Conservation (phyloP, 1,140 invertebrate species). For the Aphis gossypii region DNA sequence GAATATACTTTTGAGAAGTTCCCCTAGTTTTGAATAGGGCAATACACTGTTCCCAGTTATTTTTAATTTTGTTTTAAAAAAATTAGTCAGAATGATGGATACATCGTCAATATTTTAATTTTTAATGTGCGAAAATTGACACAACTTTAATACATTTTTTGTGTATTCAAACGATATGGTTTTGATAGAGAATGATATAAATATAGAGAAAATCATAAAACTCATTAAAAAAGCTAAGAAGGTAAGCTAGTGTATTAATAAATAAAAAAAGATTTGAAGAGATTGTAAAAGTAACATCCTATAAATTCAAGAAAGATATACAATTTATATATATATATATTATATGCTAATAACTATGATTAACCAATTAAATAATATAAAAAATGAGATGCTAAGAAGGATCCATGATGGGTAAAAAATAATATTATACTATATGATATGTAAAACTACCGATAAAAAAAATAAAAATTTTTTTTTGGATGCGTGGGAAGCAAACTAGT, state of each 20-base stretch:
- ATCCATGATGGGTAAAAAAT: too few relatives aligned
- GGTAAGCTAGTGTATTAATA: background rate
- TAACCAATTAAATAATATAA: too few relatives aligned
- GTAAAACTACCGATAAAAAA: too few relatives aligned
- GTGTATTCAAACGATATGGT: background rate
- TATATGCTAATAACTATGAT: too few relatives aligned
- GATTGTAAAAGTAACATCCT: too few relatives aligned
- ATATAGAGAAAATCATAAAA: background rate
- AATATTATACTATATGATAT: too few relatives aligned
- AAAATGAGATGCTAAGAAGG: too few relatives aligned
- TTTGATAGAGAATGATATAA: background rate
- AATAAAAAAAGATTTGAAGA: background rate
- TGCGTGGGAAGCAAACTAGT: too few relatives aligned
- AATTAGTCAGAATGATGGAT: background rate
- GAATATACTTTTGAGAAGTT: background rate
- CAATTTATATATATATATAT: too few relatives aligned
- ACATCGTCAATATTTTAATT: background rate
- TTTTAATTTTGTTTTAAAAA: background rate
- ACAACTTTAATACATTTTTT: background rate
- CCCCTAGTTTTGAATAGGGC: background rate
- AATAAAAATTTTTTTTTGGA: too few relatives aligned
- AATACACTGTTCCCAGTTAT: background rate
- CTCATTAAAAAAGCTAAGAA: background rate
- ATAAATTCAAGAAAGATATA: too few relatives aligned
- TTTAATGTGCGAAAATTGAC: background rate